Evolutionary conservation across 2,113 vertebrate species (phyloP).

Genomic region (Bucco capensis): DNA sequence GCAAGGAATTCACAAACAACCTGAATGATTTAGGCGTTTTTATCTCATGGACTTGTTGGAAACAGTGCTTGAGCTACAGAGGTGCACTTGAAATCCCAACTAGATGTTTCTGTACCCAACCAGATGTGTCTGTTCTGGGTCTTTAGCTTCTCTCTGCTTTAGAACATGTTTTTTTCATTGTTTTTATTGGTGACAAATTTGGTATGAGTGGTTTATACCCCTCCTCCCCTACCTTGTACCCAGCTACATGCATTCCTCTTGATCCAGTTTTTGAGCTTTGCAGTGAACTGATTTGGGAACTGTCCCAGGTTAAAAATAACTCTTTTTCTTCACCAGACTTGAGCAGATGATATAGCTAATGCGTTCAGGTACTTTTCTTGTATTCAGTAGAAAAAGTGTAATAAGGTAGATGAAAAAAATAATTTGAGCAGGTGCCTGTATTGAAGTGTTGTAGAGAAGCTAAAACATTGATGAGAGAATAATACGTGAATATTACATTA

Average conservation of each 20-base stretch:
- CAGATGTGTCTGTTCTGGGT: background rate
- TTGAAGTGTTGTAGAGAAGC: background rate
- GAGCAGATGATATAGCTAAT: background rate
- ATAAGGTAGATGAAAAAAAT: background rate
- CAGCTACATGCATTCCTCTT: background rate
- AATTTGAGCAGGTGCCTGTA: background rate
- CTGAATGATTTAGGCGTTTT: background rate
- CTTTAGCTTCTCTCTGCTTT: background rate
- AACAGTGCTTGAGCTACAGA: background rate
- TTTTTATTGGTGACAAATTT: background rate
- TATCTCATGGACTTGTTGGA: background rate
- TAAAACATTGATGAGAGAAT: conserved; percentile 28
- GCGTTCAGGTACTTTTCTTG: background rate
- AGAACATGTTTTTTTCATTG: background rate
- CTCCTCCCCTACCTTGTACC: background rate
- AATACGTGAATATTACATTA: conserved; percentile 30
- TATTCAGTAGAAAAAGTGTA: background rate
- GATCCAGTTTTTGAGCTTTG: background rate
- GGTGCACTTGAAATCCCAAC: background rate
- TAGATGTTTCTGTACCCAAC: background rate
- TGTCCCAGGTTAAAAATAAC: background rate
- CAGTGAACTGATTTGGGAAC: background rate
- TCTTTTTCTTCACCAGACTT: background rate
- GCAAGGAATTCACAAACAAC: background rate
- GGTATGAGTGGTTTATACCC: background rate